Evolutionary conservation across 2,113 vertebrate genomes (phyloP).

Genomic region (Seriola rivoliana): DNA sequence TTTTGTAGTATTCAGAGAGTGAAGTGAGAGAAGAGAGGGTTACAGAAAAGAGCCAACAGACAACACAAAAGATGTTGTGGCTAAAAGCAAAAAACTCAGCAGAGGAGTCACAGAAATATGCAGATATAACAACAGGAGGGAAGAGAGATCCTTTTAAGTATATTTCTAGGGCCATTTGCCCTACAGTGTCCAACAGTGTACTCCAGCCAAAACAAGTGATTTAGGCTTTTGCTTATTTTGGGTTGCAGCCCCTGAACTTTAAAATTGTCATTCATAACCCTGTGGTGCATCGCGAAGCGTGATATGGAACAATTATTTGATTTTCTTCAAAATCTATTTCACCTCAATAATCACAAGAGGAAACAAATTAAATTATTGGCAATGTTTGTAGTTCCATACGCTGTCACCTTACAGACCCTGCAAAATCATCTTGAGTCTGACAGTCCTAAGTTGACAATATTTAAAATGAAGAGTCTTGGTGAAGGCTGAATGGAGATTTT

Average conservation of each 20-base stretch:
- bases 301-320: not conserved
- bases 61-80: not conserved
- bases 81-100: not conserved
- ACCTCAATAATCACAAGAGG: conserved; percentile 4
- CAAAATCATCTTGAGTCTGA: not conserved
- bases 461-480: not conserved
- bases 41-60: not conserved
- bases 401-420: not conserved
- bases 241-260: not conserved
- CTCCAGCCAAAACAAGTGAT: not conserved
- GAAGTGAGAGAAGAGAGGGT: not conserved
- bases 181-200: not conserved
- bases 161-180: not conserved
- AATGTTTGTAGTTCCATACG: not conserved
- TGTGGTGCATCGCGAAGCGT: not conserved
- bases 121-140: not conserved
- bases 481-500: not conserved
- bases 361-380: conserved; percentile 11
- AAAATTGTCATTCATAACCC: not conserved
- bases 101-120: not conserved
- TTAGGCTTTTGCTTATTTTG: not conserved
- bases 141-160: not conserved
- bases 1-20: not conserved
- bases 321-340: not conserved
- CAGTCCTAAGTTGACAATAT: not conserved